Base-by-base conservation (phyloP, 2,113 vertebrate species). In the Mormyrus lacerda region DNA sequence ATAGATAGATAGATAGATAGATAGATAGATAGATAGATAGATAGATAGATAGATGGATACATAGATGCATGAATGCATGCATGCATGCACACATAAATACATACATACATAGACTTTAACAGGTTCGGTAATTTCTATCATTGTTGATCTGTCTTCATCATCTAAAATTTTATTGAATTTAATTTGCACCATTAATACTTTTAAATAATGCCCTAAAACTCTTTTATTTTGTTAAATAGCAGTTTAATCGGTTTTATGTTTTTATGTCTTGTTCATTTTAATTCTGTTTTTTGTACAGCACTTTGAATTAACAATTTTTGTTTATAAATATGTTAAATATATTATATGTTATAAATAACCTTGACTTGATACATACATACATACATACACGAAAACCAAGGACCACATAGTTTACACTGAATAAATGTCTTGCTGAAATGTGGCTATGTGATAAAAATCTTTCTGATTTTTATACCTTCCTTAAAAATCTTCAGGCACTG, bases 401-500 rank as follows among this genome's bases (percentile, higher is more conserved):
- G 13, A 19, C 73, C 73, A 42, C 2, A 35, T 42, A 53, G 44
- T 50, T 82, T 42, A 51, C 35, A 55, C n/a, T 87, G 15, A 85
- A 79, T 79, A 11, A 85, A 44, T 51, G 24, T 89, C 44, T 51
- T 79, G 19, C 35, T 51, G 65, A 87, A 61, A 48, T 8, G 11
- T 31, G 11, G 3, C 27, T 48, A 53, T 5, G n/a, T 58, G n/a
- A n/a, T n/a, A n/a, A n/a, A n/a, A n/a, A n/a, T n/a, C n/a, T n/a
- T n/a, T n/a, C n/a, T n/a, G n/a, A n/a, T n/a, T n/a, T n/a, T n/a
- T n/a, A n/a, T n/a, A n/a, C n/a, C 92, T 0, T 91, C 94, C 55
- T 92, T 96, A 69, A 97, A 90, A 55, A 92, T 95, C 90, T 93
- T 94, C 1, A 97, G 88, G 83, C 92, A 94, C 0, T 65, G 85